phyloP scores from a whole-genome alignment of 2,113 vertebrate species.

The Irena cyanogastra region DNA sequence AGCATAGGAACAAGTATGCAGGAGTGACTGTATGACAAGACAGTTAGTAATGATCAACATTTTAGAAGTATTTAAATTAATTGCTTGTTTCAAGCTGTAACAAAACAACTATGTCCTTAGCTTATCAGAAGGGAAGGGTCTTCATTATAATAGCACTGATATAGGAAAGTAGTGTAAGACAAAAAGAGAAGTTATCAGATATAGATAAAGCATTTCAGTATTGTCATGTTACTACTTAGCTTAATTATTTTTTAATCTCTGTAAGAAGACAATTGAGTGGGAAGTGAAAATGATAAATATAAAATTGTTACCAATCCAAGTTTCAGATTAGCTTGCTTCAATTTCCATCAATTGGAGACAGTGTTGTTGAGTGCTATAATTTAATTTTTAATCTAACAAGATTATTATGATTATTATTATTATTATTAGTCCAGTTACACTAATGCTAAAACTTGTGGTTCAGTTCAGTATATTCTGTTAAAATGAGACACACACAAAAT shows the following conservation, averaged over 20 bases:
- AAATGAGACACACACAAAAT: background rate
- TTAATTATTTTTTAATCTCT: constrained; percentile 2
- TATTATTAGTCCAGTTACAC: background rate
- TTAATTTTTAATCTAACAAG: background rate
- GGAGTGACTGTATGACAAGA: background rate
- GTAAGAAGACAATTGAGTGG: background rate
- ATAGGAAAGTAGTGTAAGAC: background rate
- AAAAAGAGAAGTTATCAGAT: background rate
- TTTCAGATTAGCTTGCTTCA: background rate
- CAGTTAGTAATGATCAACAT: background rate
- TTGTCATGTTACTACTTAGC: background rate
- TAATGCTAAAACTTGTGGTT: background rate
- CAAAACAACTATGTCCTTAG: background rate
- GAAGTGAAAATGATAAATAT: background rate
- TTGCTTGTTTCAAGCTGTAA: background rate
- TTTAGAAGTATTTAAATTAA: background rate
- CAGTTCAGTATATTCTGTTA: background rate
- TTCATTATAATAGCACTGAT: background rate
- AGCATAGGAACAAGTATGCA: background rate
- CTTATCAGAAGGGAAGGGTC: background rate
- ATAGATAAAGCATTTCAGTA: background rate
- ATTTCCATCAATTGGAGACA: background rate
- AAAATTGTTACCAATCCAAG: background rate
- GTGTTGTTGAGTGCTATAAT: background rate
- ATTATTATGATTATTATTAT: background rate